Evolutionary conservation across 2,888 invertebrate species (phyloP).

Genomic region (Brachyptera risi): DNA sequence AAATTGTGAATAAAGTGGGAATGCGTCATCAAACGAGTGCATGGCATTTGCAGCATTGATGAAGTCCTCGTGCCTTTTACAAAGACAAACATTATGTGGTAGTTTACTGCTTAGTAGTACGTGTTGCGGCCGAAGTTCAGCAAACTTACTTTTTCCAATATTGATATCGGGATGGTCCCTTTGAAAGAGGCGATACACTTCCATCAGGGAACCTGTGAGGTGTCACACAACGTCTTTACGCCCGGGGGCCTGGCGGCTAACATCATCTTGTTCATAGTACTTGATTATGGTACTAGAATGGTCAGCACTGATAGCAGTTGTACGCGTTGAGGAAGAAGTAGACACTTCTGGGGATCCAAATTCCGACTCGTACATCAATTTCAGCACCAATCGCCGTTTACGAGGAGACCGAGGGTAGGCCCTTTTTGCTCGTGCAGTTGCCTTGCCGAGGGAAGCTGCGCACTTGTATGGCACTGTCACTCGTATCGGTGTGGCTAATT

Average conservation of each 20-base stretch:
- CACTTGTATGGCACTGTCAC: neutral
- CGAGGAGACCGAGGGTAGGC: neutral
- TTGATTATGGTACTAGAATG: neutral
- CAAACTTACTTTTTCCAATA: conserved; percentile 24
- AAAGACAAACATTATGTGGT: conserved; percentile 28
- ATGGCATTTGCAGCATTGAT: conserved; percentile 7
- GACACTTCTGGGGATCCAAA: neutral
- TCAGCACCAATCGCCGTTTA: neutral
- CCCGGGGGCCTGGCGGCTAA: conserved; percentile 25
- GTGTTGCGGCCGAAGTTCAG: conserved; percentile 18
- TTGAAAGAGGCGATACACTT: neutral
- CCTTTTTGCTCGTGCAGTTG: neutral
- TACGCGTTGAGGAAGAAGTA: neutral
- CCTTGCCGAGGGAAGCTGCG: conserved; percentile 2
- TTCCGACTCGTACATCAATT: neutral
- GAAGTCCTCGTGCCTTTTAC: conserved; percentile 25
- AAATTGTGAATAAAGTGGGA: conserved; percentile 2
- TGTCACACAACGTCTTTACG: conserved; percentile 21
- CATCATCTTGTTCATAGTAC: conserved; percentile 8
- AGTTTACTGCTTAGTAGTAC: conserved; percentile 8
- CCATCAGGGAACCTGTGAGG: neutral
- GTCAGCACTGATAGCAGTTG: neutral
- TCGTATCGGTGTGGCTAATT: neutral
- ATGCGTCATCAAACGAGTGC: neutral
- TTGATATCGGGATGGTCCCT: neutral